Percentiles rank a stretch among this genome's conserved stretches.
Evolutionary conservation across 2,113 vertebrate species (phyloP).

Genomic region (Prionailurus viverrinus): DNA sequence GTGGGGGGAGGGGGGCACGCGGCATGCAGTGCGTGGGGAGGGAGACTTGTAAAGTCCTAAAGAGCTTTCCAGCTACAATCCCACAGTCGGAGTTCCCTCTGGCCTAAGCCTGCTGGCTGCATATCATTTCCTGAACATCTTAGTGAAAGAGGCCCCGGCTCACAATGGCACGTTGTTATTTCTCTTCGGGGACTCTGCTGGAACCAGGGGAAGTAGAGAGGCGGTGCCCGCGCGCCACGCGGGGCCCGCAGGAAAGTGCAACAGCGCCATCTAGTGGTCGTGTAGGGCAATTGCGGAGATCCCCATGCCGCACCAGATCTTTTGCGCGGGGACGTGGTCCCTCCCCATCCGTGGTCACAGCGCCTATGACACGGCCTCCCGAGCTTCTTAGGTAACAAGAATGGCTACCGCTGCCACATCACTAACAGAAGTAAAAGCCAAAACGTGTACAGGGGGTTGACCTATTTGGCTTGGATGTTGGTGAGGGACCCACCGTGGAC

Average conservation of each 20-base stretch:
- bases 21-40: rapidly evolving
- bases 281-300: neutral
- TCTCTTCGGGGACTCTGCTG: neutral
- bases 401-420: constrained; percentile 67
- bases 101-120: neutral
- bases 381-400: constrained; percentile 74
- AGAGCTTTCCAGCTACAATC: neutral
- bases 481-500: constrained; percentile 70
- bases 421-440: constrained; percentile 75
- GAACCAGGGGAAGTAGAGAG: neutral
- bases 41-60: neutral
- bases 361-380: constrained; percentile 68
- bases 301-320: constrained; percentile 69
- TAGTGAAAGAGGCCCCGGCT: neutral
- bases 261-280: constrained; percentile 85
- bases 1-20: neutral
- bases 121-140: neutral
- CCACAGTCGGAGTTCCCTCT: neutral
- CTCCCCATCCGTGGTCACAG: constrained; percentile 68
- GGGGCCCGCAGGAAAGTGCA: constrained; percentile 79
- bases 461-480: constrained; percentile 65
- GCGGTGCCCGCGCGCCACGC: neutral
- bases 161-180: neutral
- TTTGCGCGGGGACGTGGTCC: constrained; percentile 75
- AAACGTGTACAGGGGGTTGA: constrained; percentile 74